Conservation (phyloP, 2,113 vertebrate species). For the Argyrosomus japonicus region DNA sequence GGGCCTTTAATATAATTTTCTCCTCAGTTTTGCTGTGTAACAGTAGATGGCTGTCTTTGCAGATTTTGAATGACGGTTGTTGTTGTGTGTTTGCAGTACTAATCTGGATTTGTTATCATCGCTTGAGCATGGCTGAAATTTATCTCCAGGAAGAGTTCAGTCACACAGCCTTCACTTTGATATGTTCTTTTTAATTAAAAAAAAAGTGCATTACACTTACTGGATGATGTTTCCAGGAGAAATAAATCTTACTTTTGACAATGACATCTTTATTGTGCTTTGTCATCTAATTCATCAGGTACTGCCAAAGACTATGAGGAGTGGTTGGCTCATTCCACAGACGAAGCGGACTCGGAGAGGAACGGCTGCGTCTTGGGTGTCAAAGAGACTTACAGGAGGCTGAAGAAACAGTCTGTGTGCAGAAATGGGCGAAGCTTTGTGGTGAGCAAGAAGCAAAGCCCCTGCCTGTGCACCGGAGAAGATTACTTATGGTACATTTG, state of each 20-base stretch:
- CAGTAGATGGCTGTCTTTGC: too few species aligned
- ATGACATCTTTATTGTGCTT: neutral
- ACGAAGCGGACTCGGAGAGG: constrained; percentile 51
- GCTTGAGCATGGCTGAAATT: too few species aligned
- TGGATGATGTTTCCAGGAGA: neutral
- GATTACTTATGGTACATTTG: constrained; percentile 79
- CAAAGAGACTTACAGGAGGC: constrained; percentile 80
- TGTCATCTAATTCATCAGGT: constrained; percentile 50
- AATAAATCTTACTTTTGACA: neutral
- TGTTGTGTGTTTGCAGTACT: neutral
- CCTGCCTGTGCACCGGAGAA: constrained; percentile 77
- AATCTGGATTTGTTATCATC: neutral
- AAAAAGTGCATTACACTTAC: too few species aligned
- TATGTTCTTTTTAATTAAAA: too few species aligned
- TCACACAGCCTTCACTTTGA: too few species aligned
- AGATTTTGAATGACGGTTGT: neutral
- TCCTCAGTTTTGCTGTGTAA: too few species aligned
- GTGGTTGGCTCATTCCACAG: constrained; percentile 84
- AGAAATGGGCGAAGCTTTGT: constrained; percentile 79
- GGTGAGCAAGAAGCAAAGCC: constrained; percentile 74
- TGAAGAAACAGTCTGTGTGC: constrained; percentile 83
- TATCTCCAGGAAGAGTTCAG: too few species aligned
- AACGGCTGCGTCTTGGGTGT: constrained; percentile 82
- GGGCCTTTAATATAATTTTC: neutral
- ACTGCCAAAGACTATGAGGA: constrained; percentile 82